Conservation (phyloP, 2,888 invertebrate genomes). For the Drosophila birchii region DNA sequence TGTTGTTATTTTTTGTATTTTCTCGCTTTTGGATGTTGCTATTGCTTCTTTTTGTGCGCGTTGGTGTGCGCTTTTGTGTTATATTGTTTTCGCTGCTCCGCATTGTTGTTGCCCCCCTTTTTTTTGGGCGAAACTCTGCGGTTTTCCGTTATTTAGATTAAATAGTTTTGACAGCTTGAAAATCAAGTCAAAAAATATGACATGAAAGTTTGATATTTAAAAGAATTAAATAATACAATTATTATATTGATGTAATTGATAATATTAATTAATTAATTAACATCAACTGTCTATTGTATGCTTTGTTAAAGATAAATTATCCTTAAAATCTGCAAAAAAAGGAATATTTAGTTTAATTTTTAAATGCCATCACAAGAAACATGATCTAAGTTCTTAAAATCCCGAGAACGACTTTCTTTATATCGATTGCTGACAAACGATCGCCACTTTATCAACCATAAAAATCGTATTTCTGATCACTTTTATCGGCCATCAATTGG, state of each 20-base stretch:
- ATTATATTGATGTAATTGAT: background rate
- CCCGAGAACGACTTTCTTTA: constrained; percentile 16
- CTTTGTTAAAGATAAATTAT: background rate
- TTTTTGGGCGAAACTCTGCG: constrained; percentile 39
- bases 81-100: constrained; percentile 25
- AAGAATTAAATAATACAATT: background rate
- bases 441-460: constrained; percentile 34
- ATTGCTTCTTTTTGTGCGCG: constrained; percentile 60
- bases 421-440: constrained; percentile 27
- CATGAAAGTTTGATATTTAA: constrained; percentile 3
- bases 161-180: constrained; percentile 74
- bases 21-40: constrained; percentile 35
- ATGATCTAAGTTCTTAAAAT: constrained; percentile 10
- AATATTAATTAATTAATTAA: background rate
- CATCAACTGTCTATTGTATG: no score
- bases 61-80: constrained; percentile 75
- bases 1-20: constrained; percentile 15
- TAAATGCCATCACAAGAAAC: constrained; percentile 1
- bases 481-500: constrained; percentile 37
- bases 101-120: background rate
- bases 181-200: constrained; percentile 7
- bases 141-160: constrained; percentile 71
- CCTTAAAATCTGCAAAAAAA: background rate
- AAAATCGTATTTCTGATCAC: constrained; percentile 34
- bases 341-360: background rate